Conservation (phyloP, 2,888 invertebrate species). For the Chrysina gloriosa region DNA sequence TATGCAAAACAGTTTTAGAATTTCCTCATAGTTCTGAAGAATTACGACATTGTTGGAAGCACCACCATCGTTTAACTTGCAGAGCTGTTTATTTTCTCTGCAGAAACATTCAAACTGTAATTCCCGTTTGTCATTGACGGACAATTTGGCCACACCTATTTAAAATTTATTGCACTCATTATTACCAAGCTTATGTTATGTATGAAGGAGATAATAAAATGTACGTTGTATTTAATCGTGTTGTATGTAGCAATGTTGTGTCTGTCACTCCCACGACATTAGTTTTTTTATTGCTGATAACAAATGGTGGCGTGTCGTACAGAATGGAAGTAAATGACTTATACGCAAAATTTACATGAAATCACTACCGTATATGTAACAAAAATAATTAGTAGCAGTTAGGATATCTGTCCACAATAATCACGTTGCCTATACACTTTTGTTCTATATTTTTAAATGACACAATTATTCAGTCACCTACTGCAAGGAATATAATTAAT, state of each 20-base stretch:
- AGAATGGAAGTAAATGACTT: constrained; percentile 5
- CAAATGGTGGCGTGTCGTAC: constrained; percentile 9
- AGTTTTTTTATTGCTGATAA: constrained; percentile 20
- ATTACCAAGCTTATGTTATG: constrained; percentile 21
- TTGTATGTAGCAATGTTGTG: constrained; percentile 20
- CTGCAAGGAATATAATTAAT: too few relatives aligned
- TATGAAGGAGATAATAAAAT: constrained; percentile 32
- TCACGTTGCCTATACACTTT: too few relatives aligned
- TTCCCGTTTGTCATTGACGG: constrained; percentile 16
- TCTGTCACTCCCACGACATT: constrained; percentile 33
- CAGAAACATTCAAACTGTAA: constrained; percentile 11
- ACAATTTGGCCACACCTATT: constrained; percentile 23
- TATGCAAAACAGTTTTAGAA: constrained; percentile 9
- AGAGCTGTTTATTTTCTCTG: constrained; percentile 18
- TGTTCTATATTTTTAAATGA: too few relatives aligned
- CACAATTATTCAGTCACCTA: too few relatives aligned
- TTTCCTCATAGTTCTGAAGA: constrained; percentile 13
- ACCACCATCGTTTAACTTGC: background rate
- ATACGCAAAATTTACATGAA: background rate
- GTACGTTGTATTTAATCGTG: constrained; percentile 5
- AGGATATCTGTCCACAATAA: too few relatives aligned
- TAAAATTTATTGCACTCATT: constrained; percentile 27
- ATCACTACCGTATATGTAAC: too few relatives aligned
- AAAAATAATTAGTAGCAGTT: too few relatives aligned
- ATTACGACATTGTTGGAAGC: constrained; percentile 13